Conservation (phyloP, 2,113 vertebrate genomes). For the Atrichornis clamosus region DNA sequence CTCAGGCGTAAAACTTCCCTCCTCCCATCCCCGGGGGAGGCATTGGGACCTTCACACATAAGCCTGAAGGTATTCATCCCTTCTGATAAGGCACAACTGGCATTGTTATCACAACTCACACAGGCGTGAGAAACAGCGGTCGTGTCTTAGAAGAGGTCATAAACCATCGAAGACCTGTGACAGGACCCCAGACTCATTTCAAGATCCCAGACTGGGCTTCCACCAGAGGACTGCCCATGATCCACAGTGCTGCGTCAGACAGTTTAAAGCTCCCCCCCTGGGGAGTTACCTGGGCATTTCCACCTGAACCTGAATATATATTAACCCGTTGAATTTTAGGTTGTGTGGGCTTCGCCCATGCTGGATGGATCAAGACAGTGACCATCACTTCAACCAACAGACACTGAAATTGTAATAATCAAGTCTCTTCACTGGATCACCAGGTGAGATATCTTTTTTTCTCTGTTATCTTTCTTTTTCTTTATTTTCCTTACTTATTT, state of each 20-base stretch:
- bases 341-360: not conserved
- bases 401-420: not conserved
- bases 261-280: not conserved
- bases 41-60: not conserved
- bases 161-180: not conserved
- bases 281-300: not conserved
- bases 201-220: too few relatives aligned
- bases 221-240: not conserved
- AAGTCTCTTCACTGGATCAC: not conserved
- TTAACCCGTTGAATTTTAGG: not conserved
- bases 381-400: not conserved
- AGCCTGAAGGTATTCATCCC: not conserved
- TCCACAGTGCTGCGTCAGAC: not conserved
- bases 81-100: not conserved
- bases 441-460: not conserved
- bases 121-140: not conserved
- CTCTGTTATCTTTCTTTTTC: not conserved
- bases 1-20: not conserved
- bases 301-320: not conserved
- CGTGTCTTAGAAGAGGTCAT: not conserved
- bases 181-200: not conserved
- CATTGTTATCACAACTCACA: not conserved
- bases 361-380: not conserved
- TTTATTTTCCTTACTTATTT: not conserved
- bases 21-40: fast-evolving